A percentile compares a stretch with the other conserved stretches of the same genome.
Conservation (phyloP, 2,797 vertebrate genomes). For the Zalophus californianus region DNA sequence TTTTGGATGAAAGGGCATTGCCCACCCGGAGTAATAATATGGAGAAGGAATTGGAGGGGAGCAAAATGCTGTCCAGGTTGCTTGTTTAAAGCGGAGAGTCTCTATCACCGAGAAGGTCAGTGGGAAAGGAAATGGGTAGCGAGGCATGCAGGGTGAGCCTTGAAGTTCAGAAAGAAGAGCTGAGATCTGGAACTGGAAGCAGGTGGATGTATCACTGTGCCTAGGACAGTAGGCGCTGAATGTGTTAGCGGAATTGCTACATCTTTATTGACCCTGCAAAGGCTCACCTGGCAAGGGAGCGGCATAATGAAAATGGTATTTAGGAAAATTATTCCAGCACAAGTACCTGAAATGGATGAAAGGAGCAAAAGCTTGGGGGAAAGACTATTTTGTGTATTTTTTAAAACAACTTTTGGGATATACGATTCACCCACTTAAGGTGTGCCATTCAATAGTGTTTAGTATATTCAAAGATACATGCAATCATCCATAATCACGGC, state of each 20-base stretch:
- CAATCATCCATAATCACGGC: neutral
- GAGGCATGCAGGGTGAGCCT: neutral
- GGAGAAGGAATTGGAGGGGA: neutral
- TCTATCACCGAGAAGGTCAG: neutral
- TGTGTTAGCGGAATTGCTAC: too few species aligned
- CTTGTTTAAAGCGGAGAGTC: neutral
- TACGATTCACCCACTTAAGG: neutral
- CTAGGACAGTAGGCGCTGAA: neutral
- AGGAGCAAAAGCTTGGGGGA: neutral
- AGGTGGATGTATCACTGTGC: neutral
- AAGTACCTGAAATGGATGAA: neutral
- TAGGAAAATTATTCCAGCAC: neutral
- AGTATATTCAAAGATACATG: neutral
- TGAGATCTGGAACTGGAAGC: neutral
- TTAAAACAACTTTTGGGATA: neutral
- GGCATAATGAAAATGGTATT: neutral
- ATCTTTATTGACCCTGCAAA: neutral
- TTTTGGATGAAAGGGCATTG: neutral
- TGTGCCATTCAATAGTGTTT: neutral
- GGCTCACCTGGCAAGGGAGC: neutral
- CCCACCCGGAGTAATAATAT: neutral
- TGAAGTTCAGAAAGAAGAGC: neutral
- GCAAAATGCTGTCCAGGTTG: neutral
- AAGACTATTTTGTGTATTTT: neutral
- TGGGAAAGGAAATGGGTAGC: neutral